phyloP scores from a whole-genome alignment of 2,888 invertebrate genomes.

The Meteorus cinctellus region DNA sequence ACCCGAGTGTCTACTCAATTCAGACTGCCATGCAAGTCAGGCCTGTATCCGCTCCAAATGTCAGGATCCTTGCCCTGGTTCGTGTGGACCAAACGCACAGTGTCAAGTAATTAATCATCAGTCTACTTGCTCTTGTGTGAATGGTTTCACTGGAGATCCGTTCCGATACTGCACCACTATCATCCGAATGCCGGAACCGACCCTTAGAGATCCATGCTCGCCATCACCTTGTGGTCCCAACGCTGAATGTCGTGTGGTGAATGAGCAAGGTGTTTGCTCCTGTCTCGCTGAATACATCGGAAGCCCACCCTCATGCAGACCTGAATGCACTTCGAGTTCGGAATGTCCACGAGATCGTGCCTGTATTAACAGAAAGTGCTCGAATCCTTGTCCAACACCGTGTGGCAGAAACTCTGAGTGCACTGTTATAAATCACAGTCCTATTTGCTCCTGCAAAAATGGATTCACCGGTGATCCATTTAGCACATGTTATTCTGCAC shows the following conservation, averaged over 20 bases:
- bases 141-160: conserved; percentile 85
- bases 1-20: conserved; percentile 85
- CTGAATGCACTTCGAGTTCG: conserved; percentile 81
- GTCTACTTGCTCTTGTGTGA: conserved; percentile 84
- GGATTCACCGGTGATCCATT: conserved; percentile 83
- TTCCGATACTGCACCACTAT: conserved; percentile 79
- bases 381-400: conserved; percentile 80
- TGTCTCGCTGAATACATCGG: conserved; percentile 76
- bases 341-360: conserved; percentile 80
- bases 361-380: conserved; percentile 80
- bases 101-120: conserved; percentile 85
- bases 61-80: conserved; percentile 84
- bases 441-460: conserved; percentile 76
- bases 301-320: conserved; percentile 81
- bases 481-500: conserved; percentile 75
- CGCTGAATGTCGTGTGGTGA: conserved; percentile 74
- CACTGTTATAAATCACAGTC: conserved; percentile 83
- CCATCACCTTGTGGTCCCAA: conserved; percentile 86
- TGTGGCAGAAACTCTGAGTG: conserved; percentile 84
- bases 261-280: conserved; percentile 73
- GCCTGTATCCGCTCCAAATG: conserved; percentile 85
- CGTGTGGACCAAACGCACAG: conserved; percentile 83
- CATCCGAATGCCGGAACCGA: conserved; percentile 71
- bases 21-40: conserved; percentile 82
- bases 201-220: conserved; percentile 79